phyloP scores from a whole-genome alignment of 2,888 invertebrate genomes.

The Notocelia uddmanniana region DNA sequence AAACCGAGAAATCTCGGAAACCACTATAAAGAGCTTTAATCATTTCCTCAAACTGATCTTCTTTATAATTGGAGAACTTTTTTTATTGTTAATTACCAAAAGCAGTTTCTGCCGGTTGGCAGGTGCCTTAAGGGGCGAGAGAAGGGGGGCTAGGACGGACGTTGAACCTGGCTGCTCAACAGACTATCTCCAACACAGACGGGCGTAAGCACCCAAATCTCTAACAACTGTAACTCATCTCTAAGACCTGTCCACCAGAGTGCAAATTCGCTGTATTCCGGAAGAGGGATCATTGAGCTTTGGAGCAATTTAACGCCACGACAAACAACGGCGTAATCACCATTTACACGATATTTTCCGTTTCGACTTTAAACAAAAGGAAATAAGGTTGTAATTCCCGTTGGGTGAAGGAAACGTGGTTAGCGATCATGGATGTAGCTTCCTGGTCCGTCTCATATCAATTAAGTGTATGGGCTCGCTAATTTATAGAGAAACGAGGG shows the following conservation, averaged over 20 bases:
- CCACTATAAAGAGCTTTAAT: constrained; percentile 50
- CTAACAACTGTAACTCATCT: constrained; percentile 55
- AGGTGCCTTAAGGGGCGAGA: constrained; percentile 59
- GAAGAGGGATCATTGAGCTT: constrained; percentile 83
- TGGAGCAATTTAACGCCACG: constrained; percentile 70
- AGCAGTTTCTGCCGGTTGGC: constrained; percentile 64
- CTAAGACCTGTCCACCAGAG: constrained; percentile 55
- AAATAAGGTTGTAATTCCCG: constrained; percentile 49
- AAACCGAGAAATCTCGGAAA: constrained; percentile 44
- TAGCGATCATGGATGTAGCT: constrained; percentile 69
- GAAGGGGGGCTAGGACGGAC: constrained; percentile 80
- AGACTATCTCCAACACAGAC: constrained; percentile 53
- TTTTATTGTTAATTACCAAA: constrained; percentile 79
- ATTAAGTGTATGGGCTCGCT: constrained; percentile 75
- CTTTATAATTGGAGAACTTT: constrained; percentile 63
- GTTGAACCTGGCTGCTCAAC: constrained; percentile 72
- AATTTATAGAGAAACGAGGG: constrained; percentile 80
- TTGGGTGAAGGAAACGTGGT: constrained; percentile 56
- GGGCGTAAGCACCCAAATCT: constrained; percentile 55
- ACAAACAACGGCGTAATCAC: constrained; percentile 61
- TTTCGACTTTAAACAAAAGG: constrained; percentile 24
- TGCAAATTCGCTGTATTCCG: constrained; percentile 55
- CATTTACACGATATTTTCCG: constrained; percentile 46
- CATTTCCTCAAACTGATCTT: constrained; percentile 65
- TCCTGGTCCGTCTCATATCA: constrained; percentile 81